Evolutionary conservation across 53 echinoderm and acorn worm genomes (phyloP), one percentile per base, ranked within the genome.

Genomic region (Luidia sarsii): DNA sequence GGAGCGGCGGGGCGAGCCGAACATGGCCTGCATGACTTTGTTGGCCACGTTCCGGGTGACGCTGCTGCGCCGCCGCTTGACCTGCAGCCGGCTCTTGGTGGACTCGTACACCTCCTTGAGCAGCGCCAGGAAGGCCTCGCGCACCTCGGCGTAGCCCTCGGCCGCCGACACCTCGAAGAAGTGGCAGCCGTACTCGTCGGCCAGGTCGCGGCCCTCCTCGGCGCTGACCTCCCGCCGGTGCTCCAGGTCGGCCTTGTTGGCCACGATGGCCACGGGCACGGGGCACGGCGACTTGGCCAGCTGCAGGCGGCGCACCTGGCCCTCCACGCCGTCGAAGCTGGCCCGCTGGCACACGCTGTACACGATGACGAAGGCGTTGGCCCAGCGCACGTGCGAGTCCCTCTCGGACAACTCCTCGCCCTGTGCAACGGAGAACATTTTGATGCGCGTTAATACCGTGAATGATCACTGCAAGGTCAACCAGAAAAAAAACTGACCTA

Each of bases 151-250:
- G 77, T 87, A 89, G 32, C 89, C 89, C 18, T 92, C 95, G 23
- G 92, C 92, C 10, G 95, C 95, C 13, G 95, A 92, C 9, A 95
- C 95, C 71, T 95, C 95, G 53, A 89, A 95, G 77, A 95, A 95
- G 79, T 92, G 87, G 68, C 95, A 95, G 3, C 95, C 95, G 70
- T 95, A 95, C 64, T 95, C 95, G 35, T 92, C 95, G 39, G 95
- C 95, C 19, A 95, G 84, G 34, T 92, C 92, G 9, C 83, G 66
- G 15, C 92, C 95, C 21, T 95, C 95, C 16, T 95, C 95, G 10
- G 82, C 23, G 38, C 72, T 75, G 18, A 95, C 92, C 24, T 95
- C 92, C 8, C 95, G 67, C 2, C 86, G 80, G 43, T 92, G 92
- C 31, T 95, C 92, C 39, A 95, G 81, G 53, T 95, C 95, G 15